These are phyloP conservation scores for Pongo abelii DNA, from an alignment of 2,113 vertebrate genomes.

Conservation along the genomic window DNA sequence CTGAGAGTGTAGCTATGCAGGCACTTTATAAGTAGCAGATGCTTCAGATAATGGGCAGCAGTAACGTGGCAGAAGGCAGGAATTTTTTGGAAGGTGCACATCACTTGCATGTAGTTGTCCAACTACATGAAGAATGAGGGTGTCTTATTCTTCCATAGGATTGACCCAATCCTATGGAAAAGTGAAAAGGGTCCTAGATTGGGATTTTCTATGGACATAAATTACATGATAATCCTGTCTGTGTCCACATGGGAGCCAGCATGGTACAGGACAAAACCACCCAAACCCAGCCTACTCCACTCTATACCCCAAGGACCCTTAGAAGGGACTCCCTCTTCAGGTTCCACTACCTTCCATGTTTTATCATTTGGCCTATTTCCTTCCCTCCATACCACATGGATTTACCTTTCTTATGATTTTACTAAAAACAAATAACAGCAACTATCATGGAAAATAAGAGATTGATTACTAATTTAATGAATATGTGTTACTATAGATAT, in stretches of 20 bases:
- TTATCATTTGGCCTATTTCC: not conserved
- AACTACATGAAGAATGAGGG: not conserved
- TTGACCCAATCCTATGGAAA: not conserved
- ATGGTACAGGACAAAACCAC: not conserved
- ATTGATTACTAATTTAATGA: not conserved
- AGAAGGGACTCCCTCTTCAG: not conserved
- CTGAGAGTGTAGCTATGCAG: not conserved
- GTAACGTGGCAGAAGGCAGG: not conserved
- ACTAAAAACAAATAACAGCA: not conserved
- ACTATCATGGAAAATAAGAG: not conserved
- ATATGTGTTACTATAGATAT: not conserved
- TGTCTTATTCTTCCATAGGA: not conserved
- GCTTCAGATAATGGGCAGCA: not conserved
- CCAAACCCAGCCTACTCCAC: not conserved
- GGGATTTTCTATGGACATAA: not conserved
- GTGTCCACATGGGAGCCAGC: not conserved
- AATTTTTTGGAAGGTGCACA: not conserved
- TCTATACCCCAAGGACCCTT: accelerated
- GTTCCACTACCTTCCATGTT: not conserved
- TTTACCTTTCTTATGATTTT: not conserved
- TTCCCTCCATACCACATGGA: not conserved
- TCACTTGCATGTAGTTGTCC: not conserved
- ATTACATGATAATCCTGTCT: not conserved
- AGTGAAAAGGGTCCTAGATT: not conserved
- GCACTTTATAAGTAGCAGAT: not conserved